Percentiles rank a stretch among this genome's conserved stretches.
Evolutionary conservation across 2,797 vertebrate genomes (phyloP).

Genomic region (Gymnodraco acuticeps): DNA sequence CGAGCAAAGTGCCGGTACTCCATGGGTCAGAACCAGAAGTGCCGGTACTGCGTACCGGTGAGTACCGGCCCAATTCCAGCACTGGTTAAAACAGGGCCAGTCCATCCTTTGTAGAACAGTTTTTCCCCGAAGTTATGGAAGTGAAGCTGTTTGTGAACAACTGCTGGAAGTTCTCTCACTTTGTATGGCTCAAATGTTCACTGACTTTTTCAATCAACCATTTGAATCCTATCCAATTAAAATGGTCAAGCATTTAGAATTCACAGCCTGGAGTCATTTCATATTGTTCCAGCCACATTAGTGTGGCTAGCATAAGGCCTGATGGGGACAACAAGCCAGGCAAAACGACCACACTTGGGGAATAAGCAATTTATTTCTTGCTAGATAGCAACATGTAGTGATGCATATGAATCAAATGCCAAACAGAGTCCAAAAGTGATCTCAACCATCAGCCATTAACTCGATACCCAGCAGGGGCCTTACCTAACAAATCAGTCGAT

Average conservation of each 20-base stretch:
- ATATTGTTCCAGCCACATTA: constrained; percentile 14
- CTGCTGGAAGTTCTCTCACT: constrained; percentile 14
- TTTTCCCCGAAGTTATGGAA: not conserved
- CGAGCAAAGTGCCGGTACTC: too few relatives aligned
- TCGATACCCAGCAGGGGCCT: too few relatives aligned
- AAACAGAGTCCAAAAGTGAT: not conserved
- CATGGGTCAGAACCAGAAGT: too few relatives aligned
- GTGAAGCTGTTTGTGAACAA: not conserved
- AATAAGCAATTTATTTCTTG: not conserved
- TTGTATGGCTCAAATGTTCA: not conserved
- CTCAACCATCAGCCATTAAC: too few relatives aligned
- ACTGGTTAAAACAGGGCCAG: constrained; percentile 16
- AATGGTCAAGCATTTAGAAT: constrained; percentile 17
- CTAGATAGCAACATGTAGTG: not conserved
- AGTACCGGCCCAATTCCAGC: too few relatives aligned
- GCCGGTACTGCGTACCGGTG: too few relatives aligned
- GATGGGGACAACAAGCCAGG: not conserved
- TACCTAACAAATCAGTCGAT: too few relatives aligned
- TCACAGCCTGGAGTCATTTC: constrained; percentile 25
- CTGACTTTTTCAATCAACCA: constrained; percentile 21
- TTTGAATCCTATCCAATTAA: constrained; percentile 35
- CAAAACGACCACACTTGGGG: not conserved
- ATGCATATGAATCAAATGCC: not conserved
- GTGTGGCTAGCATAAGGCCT: not conserved
- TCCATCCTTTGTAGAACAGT: not conserved